Percentiles rank a stretch among this genome's conserved stretches.
Evolutionary conservation across 2,113 vertebrate species (phyloP).

Genomic region (Proteles cristata): DNA sequence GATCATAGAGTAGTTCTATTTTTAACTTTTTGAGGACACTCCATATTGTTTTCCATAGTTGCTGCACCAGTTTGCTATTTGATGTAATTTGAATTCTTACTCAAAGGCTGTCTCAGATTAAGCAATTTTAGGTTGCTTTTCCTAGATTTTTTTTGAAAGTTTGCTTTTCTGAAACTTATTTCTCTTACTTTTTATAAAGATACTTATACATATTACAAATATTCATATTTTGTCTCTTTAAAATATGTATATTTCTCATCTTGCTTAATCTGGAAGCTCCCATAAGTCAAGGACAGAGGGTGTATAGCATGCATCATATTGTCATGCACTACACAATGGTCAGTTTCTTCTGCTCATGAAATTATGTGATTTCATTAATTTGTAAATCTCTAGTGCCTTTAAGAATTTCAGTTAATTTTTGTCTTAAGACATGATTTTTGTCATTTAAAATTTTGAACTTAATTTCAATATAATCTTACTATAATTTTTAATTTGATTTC

Average conservation of each 20-base stretch:
- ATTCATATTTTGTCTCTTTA: background rate
- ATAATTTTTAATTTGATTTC: background rate
- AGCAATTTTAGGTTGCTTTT: background rate
- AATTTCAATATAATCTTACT: too few species aligned
- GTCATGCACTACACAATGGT: background rate
- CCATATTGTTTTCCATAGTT: background rate
- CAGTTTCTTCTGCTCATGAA: background rate
- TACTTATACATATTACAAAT: background rate
- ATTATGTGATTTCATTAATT: background rate
- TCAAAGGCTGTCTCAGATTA: background rate
- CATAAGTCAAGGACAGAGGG: background rate
- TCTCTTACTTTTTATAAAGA: background rate
- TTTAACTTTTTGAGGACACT: background rate
- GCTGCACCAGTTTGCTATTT: background rate
- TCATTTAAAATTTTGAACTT: background rate
- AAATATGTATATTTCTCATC: background rate
- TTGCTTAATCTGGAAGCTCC: background rate
- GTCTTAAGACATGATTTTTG: background rate
- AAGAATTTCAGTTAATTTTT: background rate
- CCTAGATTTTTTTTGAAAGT: background rate
- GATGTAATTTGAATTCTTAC: background rate
- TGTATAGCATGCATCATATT: accelerated
- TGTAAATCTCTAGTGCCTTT: background rate
- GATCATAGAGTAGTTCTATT: background rate
- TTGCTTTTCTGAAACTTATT: background rate